Conservation (phyloP, 2,113 vertebrate species). For the Neofelis nebulosa region DNA sequence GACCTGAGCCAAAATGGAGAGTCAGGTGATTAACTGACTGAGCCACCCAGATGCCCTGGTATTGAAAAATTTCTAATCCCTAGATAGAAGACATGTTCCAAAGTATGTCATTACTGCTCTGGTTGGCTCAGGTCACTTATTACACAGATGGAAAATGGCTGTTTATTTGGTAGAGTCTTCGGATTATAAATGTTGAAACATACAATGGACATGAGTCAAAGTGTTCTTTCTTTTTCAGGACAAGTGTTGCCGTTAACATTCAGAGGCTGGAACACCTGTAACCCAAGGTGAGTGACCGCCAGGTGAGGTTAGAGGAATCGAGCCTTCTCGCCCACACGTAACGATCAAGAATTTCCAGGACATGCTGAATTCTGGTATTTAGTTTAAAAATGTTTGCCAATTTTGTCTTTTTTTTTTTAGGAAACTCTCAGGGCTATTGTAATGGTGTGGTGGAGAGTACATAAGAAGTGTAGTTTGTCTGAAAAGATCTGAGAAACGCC, state of each 20-base stretch:
- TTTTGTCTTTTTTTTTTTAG: not conserved
- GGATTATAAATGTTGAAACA: not conserved
- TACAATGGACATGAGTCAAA: not conserved
- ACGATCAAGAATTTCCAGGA: not conserved
- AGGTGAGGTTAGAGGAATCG: not conserved
- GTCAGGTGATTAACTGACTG: too few relatives aligned
- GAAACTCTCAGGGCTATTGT: not conserved
- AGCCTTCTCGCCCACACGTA: rapidly evolving
- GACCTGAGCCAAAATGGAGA: too few relatives aligned
- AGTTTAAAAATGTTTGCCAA: not conserved
- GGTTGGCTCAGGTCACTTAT: not conserved
- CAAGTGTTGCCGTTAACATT: not conserved
- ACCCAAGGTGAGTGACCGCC: too few relatives aligned
- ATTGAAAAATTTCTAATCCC: not conserved
- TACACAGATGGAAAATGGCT: not conserved
- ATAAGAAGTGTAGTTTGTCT: not conserved
- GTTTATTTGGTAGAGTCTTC: rapidly evolving
- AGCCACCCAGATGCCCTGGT: too few relatives aligned
- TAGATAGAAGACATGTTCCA: not conserved
- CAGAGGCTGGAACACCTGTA: not conserved
- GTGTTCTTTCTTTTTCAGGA: not conserved
- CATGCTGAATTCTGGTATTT: not conserved
- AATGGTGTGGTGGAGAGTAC: too few relatives aligned
- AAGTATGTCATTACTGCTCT: not conserved
- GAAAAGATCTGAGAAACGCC: not conserved